Evolutionary conservation across 2,113 vertebrate genomes (phyloP), one percentile per base, ranked within the genome.

Genomic region (Hydropotes inermis): DNA sequence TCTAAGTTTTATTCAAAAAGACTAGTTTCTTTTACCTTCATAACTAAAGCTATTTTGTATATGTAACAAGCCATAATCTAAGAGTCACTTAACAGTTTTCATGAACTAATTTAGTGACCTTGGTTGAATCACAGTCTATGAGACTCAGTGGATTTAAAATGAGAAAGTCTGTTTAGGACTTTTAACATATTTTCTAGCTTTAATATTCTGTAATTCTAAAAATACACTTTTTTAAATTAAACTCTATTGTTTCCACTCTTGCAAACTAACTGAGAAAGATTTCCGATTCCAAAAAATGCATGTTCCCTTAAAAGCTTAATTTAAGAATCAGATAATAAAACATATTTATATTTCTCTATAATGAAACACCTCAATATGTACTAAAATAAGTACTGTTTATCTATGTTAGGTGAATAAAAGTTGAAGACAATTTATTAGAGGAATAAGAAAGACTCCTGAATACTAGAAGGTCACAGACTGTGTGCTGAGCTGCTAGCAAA

Each of bases 391-490:
- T 98, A 97, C 91, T 98, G 95, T 98, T 98, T 98, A 98, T 98
- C 97, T 98, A 97, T 95, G 98, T 98, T 96, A 97, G 97, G 95
- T 98, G 98, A 99, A 99, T 97, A 99, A 99, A 99, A 98, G 97
- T 97, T 94, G 96, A 98, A 96, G 98, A 99, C 98, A 99, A 99
- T 99, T 99, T 99, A 99, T 99, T 98, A 98, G 98, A 98, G 98
- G 98, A 99, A 99, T 95, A 98, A 81, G 93, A 99, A 98, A 99
- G 99, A 98, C 97, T 98, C 98, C 91, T 97, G 97, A 99, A 98
- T 96, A 91, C 97, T 97, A 98, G 99, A 99, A 99, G 99, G 99
- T 99, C 99, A 99, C 98, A 98, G 98, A 95, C 98, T 98, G 98
- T 98, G 97, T 97, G 99, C 98, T 97, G 96, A 98, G 98, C 98